These are phyloP conservation scores for Coregonus sp. DNA, from an alignment of 2,797 vertebrate genomes.

Conservation along the genomic window DNA sequence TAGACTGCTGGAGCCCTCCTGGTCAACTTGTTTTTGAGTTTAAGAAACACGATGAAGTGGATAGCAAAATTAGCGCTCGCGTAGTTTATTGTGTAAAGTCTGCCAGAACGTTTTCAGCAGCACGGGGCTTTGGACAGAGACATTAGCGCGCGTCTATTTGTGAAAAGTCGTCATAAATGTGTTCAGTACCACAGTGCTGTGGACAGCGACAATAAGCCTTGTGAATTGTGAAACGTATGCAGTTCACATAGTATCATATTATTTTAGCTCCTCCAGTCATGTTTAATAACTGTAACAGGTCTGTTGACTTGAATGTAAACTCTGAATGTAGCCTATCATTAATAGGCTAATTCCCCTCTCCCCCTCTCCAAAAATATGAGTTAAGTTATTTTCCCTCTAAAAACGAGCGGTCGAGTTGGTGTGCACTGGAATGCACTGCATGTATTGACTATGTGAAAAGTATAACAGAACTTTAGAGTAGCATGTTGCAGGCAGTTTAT, in stretches of 20 bases:
- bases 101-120: conserved; percentile 42
- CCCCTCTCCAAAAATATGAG: too few relatives aligned
- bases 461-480: neutral
- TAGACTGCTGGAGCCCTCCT: neutral
- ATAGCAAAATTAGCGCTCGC: neutral
- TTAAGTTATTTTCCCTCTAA: too few relatives aligned
- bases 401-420: too few relatives aligned
- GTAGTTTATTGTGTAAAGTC: neutral
- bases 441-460: neutral
- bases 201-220: neutral
- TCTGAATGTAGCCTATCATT: too few relatives aligned
- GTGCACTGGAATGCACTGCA: too few relatives aligned
- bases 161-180: neutral
- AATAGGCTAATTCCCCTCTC: too few relatives aligned
- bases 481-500: neutral
- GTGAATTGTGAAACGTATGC: too few relatives aligned
- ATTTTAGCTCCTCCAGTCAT: neutral
- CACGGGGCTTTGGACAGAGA: conserved; percentile 35
- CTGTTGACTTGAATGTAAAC: too few relatives aligned
- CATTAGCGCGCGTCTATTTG: neutral
- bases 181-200: neutral
- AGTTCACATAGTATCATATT: too few relatives aligned
- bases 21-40: neutral
- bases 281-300: neutral
- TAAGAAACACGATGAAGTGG: neutral